phyloP scores from a whole-genome alignment of 2,888 invertebrate genomes.

The Callyntrura sp. region DNA sequence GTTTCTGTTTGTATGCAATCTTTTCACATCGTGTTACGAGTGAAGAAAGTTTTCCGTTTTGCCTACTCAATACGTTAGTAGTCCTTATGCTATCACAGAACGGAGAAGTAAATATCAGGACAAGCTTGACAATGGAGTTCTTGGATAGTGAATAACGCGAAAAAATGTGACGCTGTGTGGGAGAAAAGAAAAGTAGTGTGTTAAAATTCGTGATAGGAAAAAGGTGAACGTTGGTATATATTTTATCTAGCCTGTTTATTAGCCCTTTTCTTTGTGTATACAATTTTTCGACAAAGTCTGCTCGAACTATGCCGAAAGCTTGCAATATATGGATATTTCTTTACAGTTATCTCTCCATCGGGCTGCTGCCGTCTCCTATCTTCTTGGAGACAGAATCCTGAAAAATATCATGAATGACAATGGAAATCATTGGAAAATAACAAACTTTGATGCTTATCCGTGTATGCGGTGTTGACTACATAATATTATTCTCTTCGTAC shows the following conservation, averaged over 20 bases:
- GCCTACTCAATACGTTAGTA: not conserved
- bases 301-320: not conserved
- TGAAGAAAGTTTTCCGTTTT: not conserved
- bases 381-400: not conserved
- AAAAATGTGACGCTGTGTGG: not conserved
- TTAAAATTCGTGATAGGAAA: slow-evolving; percentile 31
- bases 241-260: not conserved
- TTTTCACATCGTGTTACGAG: not conserved
- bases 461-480: not conserved
- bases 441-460: not conserved
- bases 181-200: not conserved
- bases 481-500: not conserved
- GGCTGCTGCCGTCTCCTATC: not conserved
- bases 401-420: slow-evolving; percentile 23
- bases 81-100: too few relatives aligned
- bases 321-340: not conserved
- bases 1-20: too few relatives aligned
- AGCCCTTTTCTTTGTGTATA: not conserved
- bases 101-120: not conserved
- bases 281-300: not conserved
- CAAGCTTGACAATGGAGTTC: not conserved
- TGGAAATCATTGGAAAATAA: not conserved
- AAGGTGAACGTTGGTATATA: not conserved
- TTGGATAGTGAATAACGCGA: slow-evolving; percentile 9
- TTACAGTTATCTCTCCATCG: not conserved